A percentile compares a stretch with the other conserved stretches of the same genome.
These are phyloP conservation scores for Drosophila peninsularis DNA, from an alignment of 2,888 invertebrate genomes.

Conservation along the genomic window DNA sequence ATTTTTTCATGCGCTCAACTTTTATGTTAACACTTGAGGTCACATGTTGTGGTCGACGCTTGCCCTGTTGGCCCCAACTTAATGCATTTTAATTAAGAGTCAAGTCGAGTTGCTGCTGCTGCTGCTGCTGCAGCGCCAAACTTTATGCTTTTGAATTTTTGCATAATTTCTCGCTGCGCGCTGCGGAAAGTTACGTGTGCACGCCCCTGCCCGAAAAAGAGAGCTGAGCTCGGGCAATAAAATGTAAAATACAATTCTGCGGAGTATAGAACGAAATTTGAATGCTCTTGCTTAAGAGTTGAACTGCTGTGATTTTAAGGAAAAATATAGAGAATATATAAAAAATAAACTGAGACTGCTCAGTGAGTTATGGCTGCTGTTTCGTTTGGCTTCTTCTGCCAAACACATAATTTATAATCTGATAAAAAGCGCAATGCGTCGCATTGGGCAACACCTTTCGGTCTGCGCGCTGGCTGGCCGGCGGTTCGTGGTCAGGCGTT, in stretches of 20 bases:
- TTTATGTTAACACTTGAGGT: conserved; percentile 62
- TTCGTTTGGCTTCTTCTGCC: neutral
- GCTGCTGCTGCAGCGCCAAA: conserved; percentile 35
- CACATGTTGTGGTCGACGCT: conserved; percentile 42
- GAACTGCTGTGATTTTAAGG: neutral
- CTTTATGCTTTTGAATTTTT: conserved; percentile 61
- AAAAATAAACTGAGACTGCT: too few species aligned
- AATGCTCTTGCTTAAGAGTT: conserved; percentile 9
- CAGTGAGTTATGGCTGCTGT: neutral
- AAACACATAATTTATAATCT: neutral
- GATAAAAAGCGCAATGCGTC: conserved; percentile 40
- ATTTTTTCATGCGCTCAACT: conserved; percentile 30
- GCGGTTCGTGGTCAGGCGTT: conserved; percentile 51
- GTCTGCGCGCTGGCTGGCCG: conserved; percentile 24
- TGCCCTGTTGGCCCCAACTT: conserved; percentile 38
- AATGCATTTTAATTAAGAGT: conserved; percentile 70
- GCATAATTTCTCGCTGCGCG: conserved; percentile 55
- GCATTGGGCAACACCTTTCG: conserved; percentile 56
- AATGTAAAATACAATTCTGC: conserved; percentile 13
- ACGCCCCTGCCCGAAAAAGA: conserved; percentile 1
- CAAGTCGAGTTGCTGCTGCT: conserved; percentile 27
- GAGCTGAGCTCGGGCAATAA: conserved; percentile 6
- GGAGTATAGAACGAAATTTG: conserved; percentile 10
- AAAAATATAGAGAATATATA: neutral
- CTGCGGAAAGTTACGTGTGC: conserved; percentile 34